These are phyloP conservation scores for Cantharis rustica DNA, from an alignment of 2,888 invertebrate genomes.

Conservation along the genomic window DNA sequence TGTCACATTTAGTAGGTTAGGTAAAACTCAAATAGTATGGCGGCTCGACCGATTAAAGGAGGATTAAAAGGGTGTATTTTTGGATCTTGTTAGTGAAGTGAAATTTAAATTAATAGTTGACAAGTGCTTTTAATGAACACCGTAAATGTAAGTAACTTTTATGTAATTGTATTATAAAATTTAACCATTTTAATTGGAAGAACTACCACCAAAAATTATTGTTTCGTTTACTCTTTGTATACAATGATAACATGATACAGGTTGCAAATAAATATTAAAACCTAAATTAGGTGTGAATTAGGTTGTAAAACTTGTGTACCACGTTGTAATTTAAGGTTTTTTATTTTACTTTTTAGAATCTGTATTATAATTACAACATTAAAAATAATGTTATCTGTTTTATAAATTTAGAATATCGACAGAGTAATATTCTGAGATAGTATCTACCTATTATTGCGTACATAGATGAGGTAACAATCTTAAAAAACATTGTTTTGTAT, in stretches of 20 bases:
- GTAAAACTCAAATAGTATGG: constrained; percentile 28
- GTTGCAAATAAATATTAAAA: background rate
- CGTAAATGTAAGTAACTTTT: background rate
- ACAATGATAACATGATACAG: background rate
- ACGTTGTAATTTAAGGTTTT: background rate
- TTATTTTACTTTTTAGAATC: background rate
- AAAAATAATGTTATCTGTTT: background rate
- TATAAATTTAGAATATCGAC: background rate
- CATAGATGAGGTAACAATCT: background rate
- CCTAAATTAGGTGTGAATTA: too few relatives aligned
- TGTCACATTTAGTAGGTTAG: constrained; percentile 3
- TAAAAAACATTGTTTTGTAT: background rate
- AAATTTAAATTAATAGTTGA: background rate
- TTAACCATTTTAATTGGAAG: background rate
- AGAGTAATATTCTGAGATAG: background rate
- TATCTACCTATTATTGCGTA: background rate
- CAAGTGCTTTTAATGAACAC: background rate
- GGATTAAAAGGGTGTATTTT: constrained; percentile 19
- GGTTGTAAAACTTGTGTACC: background rate
- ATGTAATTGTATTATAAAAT: background rate
- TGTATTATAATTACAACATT: too few relatives aligned
- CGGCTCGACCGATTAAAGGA: constrained; percentile 32
- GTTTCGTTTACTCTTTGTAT: background rate
- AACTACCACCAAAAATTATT: background rate
- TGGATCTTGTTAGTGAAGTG: background rate